Percentiles rank a stretch among this genome's conserved stretches.
These are phyloP conservation scores for Epinephelus fuscoguttatus DNA, from an alignment of 2,113 vertebrate genomes.

Conservation along the genomic window DNA sequence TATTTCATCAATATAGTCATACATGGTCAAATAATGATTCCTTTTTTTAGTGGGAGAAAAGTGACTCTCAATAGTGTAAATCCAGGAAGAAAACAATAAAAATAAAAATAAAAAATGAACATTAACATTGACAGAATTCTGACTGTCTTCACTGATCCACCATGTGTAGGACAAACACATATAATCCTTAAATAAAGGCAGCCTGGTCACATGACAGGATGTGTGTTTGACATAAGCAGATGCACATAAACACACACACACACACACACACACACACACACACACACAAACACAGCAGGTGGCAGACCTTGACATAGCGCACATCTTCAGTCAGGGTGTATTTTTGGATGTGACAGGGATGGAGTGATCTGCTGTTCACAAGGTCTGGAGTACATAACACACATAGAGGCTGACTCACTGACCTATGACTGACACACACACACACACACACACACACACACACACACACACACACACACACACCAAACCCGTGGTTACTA, in stretches of 20 bases:
- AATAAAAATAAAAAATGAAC: neutral
- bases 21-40: neutral
- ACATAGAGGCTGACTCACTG: slow-evolving; percentile 25
- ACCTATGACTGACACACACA: slow-evolving; percentile 23
- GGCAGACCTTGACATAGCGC: slow-evolving; percentile 70
- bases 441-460: slow-evolving; percentile 37
- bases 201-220: neutral
- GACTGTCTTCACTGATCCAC: neutral
- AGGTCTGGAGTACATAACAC: slow-evolving; percentile 31
- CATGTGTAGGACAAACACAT: neutral
- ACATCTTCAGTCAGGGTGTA: slow-evolving; percentile 77
- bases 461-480: slow-evolving; percentile 19
- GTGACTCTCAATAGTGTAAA: no score
- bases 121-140: neutral
- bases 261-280: no score
- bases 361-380: slow-evolving; percentile 56
- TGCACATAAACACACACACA: slow-evolving; percentile 22
- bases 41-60: neutral
- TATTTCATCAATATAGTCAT: neutral
- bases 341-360: slow-evolving; percentile 79
- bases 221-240: slow-evolving; percentile 11
- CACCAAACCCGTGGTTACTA: neutral
- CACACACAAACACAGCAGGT: slow-evolving; percentile 56
- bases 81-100: neutral
- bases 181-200: neutral